Conservation (phyloP, 2,888 invertebrate species). For the Ceramica pisi region DNA sequence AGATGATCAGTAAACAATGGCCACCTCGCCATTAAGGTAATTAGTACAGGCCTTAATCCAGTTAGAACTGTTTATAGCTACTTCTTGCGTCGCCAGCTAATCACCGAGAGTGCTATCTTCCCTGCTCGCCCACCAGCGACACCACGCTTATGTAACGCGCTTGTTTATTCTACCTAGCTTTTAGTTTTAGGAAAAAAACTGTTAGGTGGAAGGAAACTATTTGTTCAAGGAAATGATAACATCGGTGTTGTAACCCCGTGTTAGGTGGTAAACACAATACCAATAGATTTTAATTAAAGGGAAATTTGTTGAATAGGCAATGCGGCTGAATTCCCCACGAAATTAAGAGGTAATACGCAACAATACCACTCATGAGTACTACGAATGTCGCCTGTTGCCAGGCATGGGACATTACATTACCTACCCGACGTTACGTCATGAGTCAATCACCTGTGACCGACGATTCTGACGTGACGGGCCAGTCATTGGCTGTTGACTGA, state of each 20-base stretch:
- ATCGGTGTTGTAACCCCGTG: neutral
- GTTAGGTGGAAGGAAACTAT: slow-evolving; percentile 21
- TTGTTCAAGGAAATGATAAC: slow-evolving; percentile 25
- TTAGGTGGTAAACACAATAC: neutral
- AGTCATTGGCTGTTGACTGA: neutral
- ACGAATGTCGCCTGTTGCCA: neutral
- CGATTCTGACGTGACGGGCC: neutral
- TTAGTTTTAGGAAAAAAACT: slow-evolving; percentile 7
- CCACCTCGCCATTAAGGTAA: slow-evolving; percentile 74
- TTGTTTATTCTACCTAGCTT: slow-evolving; percentile 31
- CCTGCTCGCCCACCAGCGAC: slow-evolving; percentile 60
- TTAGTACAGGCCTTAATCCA: slow-evolving; percentile 72
- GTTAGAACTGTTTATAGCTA: slow-evolving; percentile 72
- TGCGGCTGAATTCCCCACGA: neutral
- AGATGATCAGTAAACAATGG: slow-evolving; percentile 54
- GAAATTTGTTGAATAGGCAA: neutral
- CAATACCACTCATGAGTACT: neutral
- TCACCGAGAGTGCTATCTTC: slow-evolving; percentile 68
- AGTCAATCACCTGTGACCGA: neutral
- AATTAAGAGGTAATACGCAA: neutral
- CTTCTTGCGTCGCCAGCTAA: slow-evolving; percentile 68
- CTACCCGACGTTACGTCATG: too few species aligned
- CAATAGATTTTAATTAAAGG: neutral
- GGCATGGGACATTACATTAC: too few species aligned
- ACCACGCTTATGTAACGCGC: neutral